Conservation (phyloP, 2,113 vertebrate species). For the Odontophorus gujanensis region DNA sequence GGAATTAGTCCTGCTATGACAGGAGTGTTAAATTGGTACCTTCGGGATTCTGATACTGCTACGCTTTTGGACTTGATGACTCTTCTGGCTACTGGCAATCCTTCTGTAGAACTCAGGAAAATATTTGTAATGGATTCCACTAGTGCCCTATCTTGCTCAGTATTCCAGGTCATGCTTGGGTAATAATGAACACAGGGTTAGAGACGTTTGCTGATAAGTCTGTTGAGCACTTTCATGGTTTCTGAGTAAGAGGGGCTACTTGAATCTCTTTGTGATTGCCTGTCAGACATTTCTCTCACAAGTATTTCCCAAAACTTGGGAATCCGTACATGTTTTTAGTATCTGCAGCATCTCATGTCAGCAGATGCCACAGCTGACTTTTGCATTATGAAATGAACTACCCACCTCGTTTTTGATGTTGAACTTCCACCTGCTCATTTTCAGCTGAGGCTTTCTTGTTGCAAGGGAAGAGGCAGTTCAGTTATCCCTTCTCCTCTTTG, state of each 20-base stretch:
- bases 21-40: background rate
- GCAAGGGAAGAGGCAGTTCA: background rate
- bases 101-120: background rate
- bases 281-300: background rate
- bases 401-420: background rate
- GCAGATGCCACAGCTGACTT: background rate
- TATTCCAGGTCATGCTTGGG: background rate
- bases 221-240: background rate
- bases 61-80: background rate
- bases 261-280: background rate
- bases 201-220: rapidly evolving
- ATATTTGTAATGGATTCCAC: background rate
- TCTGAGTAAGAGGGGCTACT: background rate
- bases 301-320: background rate
- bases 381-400: background rate
- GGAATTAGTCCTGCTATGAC: background rate
- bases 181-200: rapidly evolving
- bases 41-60: background rate
- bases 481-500: background rate
- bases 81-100: background rate
- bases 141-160: no score
- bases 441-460: background rate
- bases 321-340: rapidly evolving
- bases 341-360: rapidly evolving
- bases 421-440: background rate